A percentile compares a stretch with the other conserved stretches of the same genome.
phyloP scores from a whole-genome alignment of 2,113 vertebrate genomes.

The Pteropus alecto region DNA sequence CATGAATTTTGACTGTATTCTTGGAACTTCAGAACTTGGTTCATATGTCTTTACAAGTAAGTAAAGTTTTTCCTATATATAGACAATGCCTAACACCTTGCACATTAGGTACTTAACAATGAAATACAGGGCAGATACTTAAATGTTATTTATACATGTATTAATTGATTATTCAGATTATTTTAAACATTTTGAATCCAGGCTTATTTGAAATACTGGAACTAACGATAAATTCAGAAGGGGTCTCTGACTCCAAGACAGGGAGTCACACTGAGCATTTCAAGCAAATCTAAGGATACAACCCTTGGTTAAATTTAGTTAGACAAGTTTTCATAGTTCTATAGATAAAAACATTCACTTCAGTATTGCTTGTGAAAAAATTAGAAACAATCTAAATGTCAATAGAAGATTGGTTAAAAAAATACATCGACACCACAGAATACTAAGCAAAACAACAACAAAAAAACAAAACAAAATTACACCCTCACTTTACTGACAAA shows the following conservation, averaged over 20 bases:
- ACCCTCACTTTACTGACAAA: neutral
- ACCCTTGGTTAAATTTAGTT: neutral
- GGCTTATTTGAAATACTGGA: neutral
- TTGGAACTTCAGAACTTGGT: neutral
- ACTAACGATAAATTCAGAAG: neutral
- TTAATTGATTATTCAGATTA: neutral
- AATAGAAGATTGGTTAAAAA: neutral
- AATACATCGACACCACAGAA: neutral
- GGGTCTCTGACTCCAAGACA: neutral
- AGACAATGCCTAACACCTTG: neutral
- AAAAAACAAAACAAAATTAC: neutral
- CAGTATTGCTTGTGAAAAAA: neutral
- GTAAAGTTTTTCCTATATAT: neutral
- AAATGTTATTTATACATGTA: neutral
- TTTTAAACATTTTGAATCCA: neutral
- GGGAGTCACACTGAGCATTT: neutral
- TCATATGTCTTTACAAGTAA: neutral
- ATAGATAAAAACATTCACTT: neutral
- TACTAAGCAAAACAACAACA: neutral
- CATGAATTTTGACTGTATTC: neutral
- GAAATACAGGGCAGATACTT: conserved; percentile 9
- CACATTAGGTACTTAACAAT: neutral
- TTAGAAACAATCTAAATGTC: neutral
- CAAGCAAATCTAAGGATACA: neutral
- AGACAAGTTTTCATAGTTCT: neutral